These are phyloP conservation scores for Clanis bilineata DNA, from an alignment of 2,888 invertebrate species.

Conservation along the genomic window DNA sequence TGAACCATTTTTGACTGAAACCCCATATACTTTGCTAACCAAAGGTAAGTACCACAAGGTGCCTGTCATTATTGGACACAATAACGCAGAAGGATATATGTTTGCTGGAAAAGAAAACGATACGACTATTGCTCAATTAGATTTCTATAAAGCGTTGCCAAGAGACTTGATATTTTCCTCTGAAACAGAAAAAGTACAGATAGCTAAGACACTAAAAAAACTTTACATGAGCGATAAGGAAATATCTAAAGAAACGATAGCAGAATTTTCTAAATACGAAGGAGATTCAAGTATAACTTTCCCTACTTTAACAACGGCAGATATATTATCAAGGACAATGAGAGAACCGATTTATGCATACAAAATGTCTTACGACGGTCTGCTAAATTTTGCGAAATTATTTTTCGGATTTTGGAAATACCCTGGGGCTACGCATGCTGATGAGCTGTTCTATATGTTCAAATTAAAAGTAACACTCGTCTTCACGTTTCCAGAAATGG, in stretches of 20 bases:
- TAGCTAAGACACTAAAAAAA: conserved; percentile 50
- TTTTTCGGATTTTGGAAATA: conserved; percentile 45
- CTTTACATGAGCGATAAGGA: conserved; percentile 68
- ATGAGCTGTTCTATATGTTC: conserved; percentile 73
- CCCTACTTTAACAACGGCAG: conserved; percentile 54
- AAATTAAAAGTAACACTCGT: conserved; percentile 46
- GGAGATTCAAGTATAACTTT: conserved; percentile 64
- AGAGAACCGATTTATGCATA: conserved; percentile 55
- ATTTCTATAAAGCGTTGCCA: conserved; percentile 56
- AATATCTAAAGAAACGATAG: conserved; percentile 54
- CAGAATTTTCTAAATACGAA: conserved; percentile 58
- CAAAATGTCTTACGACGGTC: conserved; percentile 61
- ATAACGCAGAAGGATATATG: conserved; percentile 66
- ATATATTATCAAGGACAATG: conserved; percentile 47
- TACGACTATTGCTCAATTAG: conserved; percentile 54
- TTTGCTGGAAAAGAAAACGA: conserved; percentile 70
- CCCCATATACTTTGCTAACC: conserved; percentile 57
- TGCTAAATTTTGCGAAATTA: conserved; percentile 62
- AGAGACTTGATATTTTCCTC: conserved; percentile 56
- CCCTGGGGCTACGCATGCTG: conserved; percentile 71
- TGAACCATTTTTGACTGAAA: conserved; percentile 54
- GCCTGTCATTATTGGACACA: conserved; percentile 66
- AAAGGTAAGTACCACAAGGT: conserved; percentile 56
- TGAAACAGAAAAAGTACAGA: conserved; percentile 41
- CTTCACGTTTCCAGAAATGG: conserved; percentile 44